Conservation (phyloP, 2,797 vertebrate genomes). For the Sebastes nivosus region DNA sequence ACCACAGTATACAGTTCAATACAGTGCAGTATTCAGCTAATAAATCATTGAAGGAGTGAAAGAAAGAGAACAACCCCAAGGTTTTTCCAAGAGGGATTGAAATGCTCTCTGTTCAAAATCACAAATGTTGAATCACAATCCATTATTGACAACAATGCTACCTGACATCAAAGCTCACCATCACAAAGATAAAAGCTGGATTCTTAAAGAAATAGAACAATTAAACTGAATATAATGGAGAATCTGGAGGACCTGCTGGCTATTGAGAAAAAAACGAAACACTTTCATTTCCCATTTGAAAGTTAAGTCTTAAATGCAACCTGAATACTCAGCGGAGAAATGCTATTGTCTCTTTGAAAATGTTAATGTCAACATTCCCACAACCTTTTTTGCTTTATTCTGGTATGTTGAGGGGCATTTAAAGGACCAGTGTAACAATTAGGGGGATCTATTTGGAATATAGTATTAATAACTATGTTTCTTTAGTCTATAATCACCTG, state of each 20-base stretch:
- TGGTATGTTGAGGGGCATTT: neutral
- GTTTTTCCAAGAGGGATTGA: neutral
- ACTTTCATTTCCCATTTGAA: neutral
- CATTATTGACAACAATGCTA: neutral
- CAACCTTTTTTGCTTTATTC: neutral
- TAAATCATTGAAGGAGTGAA: slow-evolving; percentile 1
- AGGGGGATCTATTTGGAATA: too few species aligned
- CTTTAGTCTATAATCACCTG: too few species aligned
- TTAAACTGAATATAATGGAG: neutral
- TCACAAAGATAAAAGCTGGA: neutral
- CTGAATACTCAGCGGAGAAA: neutral
- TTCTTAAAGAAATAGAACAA: neutral
- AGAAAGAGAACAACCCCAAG: slow-evolving; percentile 2
- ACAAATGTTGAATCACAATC: slow-evolving; percentile 9
- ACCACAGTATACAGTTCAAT: neutral
- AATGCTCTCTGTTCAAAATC: neutral
- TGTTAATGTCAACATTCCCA: neutral
- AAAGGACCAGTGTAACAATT: too few species aligned
- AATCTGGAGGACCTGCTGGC: neutral
- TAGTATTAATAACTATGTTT: too few species aligned
- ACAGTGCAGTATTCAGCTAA: neutral
- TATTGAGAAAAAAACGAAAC: neutral
- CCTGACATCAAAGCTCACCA: neutral
- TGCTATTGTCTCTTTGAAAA: neutral
- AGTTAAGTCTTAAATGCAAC: slow-evolving; percentile 1